phyloP scores from a whole-genome alignment of 2,888 invertebrate species.

The Ochlodes sylvanus region DNA sequence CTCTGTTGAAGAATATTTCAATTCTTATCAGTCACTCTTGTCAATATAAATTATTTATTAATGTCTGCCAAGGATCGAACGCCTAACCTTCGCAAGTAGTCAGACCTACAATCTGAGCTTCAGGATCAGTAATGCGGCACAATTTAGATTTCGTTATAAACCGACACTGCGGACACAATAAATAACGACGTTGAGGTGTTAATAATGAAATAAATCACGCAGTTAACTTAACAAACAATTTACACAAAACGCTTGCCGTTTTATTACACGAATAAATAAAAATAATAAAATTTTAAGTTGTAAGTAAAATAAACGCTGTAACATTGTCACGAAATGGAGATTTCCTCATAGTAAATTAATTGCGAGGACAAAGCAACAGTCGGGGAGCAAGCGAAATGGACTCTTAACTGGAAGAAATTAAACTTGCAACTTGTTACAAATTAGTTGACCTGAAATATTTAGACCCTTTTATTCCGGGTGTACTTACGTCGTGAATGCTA shows the following conservation, averaged over 20 bases:
- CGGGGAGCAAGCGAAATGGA: slow-evolving; percentile 62
- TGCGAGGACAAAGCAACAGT: slow-evolving; percentile 60
- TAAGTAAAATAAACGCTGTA: slow-evolving; percentile 68
- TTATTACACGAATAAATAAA: slow-evolving; percentile 60
- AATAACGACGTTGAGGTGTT: slow-evolving; percentile 44
- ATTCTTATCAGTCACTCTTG: too few relatives aligned
- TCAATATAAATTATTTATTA: too few relatives aligned
- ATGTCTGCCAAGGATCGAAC: too few relatives aligned
- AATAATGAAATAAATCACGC: slow-evolving; percentile 47
- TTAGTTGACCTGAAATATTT: slow-evolving; percentile 77
- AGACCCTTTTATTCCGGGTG: slow-evolving; percentile 75
- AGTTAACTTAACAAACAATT: slow-evolving; percentile 52
- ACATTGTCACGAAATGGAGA: slow-evolving; percentile 75
- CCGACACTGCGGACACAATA: slow-evolving; percentile 41
- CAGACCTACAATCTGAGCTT: too few relatives aligned
- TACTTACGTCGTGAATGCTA: slow-evolving; percentile 79
- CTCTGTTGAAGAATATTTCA: neutral
- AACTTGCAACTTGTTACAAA: slow-evolving; percentile 71
- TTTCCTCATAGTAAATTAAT: slow-evolving; percentile 80
- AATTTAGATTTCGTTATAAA: neutral
- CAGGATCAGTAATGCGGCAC: neutral
- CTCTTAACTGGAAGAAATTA: slow-evolving; percentile 69
- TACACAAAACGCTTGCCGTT: slow-evolving; percentile 50
- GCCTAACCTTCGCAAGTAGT: too few relatives aligned
- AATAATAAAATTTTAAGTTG: slow-evolving; percentile 45